Evolutionary conservation across 2,888 invertebrate genomes (phyloP).

Genomic region (Ceriagrion tenellum): DNA sequence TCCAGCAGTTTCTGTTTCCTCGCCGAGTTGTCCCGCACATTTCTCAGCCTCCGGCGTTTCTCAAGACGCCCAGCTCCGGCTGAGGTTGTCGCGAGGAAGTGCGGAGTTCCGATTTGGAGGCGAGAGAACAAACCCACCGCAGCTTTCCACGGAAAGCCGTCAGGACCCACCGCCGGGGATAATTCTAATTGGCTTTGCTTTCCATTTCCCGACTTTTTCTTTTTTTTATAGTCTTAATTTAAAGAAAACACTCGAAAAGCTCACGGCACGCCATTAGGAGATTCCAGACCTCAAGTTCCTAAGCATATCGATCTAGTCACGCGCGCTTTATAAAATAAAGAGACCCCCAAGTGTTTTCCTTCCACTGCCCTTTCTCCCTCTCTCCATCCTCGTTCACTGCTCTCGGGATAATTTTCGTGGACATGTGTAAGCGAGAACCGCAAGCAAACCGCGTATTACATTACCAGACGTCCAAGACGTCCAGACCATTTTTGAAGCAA

Average conservation of each 20-base stretch:
- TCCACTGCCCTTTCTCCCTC: not conserved
- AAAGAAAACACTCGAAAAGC: not conserved
- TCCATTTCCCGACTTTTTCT: not conserved
- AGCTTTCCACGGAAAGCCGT: not conserved
- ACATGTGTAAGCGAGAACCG: not conserved
- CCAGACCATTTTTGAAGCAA: too few relatives aligned
- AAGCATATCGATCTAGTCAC: not conserved
- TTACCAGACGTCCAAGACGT: not conserved
- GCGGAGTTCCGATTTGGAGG: not conserved
- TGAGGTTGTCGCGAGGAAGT: not conserved
- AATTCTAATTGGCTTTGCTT: not conserved
- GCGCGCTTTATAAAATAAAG: not conserved
- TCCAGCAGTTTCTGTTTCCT: too few relatives aligned
- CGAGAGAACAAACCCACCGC: not conserved
- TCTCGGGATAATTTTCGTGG: not conserved
- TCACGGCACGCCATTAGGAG: not conserved
- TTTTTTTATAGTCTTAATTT: too few relatives aligned
- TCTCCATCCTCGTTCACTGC: not conserved
- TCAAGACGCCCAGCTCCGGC: too few relatives aligned
- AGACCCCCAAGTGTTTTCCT: not conserved
- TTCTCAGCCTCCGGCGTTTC: too few relatives aligned
- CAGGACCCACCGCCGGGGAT: not conserved
- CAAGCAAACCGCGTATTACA: not conserved
- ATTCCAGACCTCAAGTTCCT: not conserved
- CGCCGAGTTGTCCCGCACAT: too few relatives aligned